These are phyloP conservation scores for Xestobium rufovillosum DNA, from an alignment of 2,888 invertebrate genomes.

Conservation along the genomic window DNA sequence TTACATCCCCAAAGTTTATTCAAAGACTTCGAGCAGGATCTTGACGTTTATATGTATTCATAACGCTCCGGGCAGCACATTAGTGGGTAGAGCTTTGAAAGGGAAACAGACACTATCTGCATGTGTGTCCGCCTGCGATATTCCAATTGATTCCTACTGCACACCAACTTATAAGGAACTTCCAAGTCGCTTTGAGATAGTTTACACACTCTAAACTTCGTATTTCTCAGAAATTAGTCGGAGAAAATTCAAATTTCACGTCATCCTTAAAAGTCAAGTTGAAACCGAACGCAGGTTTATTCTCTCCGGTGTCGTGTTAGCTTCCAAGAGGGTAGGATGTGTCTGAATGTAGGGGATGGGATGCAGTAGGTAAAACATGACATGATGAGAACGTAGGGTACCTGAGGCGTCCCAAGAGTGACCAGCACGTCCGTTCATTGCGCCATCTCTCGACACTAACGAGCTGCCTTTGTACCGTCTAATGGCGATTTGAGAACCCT, in stretches of 20 bases:
- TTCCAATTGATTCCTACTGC: too few relatives aligned
- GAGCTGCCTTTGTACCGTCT: constrained; percentile 40
- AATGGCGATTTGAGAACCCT: constrained; percentile 41
- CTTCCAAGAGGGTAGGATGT: constrained; percentile 10
- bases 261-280: too few relatives aligned
- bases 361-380: constrained; percentile 18
- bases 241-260: too few relatives aligned
- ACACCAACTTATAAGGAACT: too few relatives aligned
- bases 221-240: too few relatives aligned
- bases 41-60: constrained; percentile 27
- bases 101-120: too few relatives aligned
- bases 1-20: too few relatives aligned
- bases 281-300: too few relatives aligned
- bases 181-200: too few relatives aligned
- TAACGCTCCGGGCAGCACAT: constrained; percentile 26
- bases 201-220: too few relatives aligned
- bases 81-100: constrained; percentile 27
- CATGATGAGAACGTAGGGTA: constrained; percentile 38
- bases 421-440: constrained; percentile 33
- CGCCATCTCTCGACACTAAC: constrained; percentile 36
- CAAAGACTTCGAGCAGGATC: too few relatives aligned
- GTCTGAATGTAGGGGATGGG: constrained; percentile 6
- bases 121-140: constrained; percentile 28
- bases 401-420: constrained; percentile 38
- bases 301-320: too few relatives aligned